Evolutionary conservation across 2,888 invertebrate species (phyloP), one percentile per base, ranked within the genome.

Genomic region (Griposia aprilina): DNA sequence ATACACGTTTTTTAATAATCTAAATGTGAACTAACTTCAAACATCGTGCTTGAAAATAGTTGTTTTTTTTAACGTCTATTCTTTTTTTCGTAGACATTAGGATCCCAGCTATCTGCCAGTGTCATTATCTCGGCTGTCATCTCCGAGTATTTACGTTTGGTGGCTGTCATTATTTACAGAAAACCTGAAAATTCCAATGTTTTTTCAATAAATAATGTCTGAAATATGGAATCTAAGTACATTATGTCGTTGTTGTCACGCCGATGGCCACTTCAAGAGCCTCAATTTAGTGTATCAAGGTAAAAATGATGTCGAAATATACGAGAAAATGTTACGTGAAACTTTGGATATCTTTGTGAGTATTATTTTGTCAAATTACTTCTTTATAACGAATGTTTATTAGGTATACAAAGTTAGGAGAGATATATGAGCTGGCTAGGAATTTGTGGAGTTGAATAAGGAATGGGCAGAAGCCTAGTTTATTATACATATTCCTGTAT

Each of bases 171-270:
- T 81, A 65, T 48, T 45, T 63, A 57, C n/a, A n/a, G 41, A 74
- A 74, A 52, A 62, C 11, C 17, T 23, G n/a, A 41, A 36, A 23
- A 63, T 13, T 7, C 0, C 0, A 41, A 55, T 62, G 26, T 13
- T n/a, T 63, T 45, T 48, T 36, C 8, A 23, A 0, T 66, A 30
- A 74, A 76, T 67, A 57, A 95, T 95, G 95, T 82, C 91, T 45
- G 91, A 91, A 78, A 84, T 88, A 73, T 91, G 87, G 77, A 91
- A 88, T 79, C 80, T 90, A 62, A 92, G 87, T 62, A 91, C 90
- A 45, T 86, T 95, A 63, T 96, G 96, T 81, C 95, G 96, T 20
- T 96, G 96, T 85, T 96, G 96, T 86, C 95, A 95, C 72, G 83
- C 92, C 0, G 92, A 93, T 76, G 94, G 95, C 4, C 88, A 84